Base-by-base conservation (phyloP, 2,113 vertebrate genomes). In the Mesocricetus auratus region DNA sequence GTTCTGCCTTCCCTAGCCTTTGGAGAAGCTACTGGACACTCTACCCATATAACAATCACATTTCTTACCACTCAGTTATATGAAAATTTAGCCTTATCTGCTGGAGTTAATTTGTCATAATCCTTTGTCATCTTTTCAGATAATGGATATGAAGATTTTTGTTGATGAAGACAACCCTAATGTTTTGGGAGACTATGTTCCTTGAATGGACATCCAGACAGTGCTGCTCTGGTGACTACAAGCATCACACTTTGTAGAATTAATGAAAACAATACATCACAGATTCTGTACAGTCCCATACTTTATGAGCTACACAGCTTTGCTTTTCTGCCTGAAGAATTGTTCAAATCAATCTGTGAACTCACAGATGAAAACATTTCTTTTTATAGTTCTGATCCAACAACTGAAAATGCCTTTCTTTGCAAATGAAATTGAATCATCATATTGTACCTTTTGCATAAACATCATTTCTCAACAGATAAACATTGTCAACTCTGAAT, bases 401-500 rank as follows among this genome's bases (percentile, higher is more conserved):
- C 56, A 94, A 62, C 36, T 62, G 33, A 93, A 89, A 62, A 58
- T 45, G 1, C 1, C 81, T 79, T 93, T 83, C 24, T 74, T 96
- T 78, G 60, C 31, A 94, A 97, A 83, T 82, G 13, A 96, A 95
- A 93, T 36, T 78, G 79, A 89, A 24, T 96, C 71, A 68, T 93
- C 62, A 50, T 69, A 68, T 7, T 75, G 50, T 74, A 42, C 53
- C 45, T 83, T 96, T 92, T 86, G 92, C 5, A 95, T 86, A 86
- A 98, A 90, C 45, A 69, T 29, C 86, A 82, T 96, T 96, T 94
- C 24, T 50, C 60, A 62, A 88, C 19, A 95, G 88, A 79, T 85
- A 93, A 62, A 83, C 60, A 64, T 60, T 88, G 71, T 83, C 58
- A 88, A 68, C 39, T 95, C 9, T 94, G 75, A 92, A 94, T 90